Evolutionary conservation across 2,888 invertebrate species (phyloP), one percentile per base, ranked within the genome.

Genomic region (Amorpha juglandis): DNA sequence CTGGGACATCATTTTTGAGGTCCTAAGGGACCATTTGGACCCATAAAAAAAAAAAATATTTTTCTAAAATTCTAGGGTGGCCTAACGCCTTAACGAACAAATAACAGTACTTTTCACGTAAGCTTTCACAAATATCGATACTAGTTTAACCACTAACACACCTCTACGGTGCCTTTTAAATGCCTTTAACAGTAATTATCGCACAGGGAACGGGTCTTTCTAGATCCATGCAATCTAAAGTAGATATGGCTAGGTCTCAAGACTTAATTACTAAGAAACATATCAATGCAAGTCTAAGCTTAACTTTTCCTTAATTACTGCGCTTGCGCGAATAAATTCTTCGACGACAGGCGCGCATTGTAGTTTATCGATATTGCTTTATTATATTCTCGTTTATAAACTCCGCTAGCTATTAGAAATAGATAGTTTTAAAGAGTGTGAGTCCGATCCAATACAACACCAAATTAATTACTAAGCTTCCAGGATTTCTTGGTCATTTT

Each of bases 181-280:
- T 79, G 77, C 81, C 77, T 80, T 82, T 79, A 75, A 73, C 76
- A 71, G 78, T 80, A 87, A 86, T 86, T 86, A 87, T 82, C 78
- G 70, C 75, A 72, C 55, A 69, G 70, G 64, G 69, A 82, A 83
- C 83, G 73, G 72, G 84, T 82, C 73, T 81, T 79, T 75, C 80
- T 67, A 73, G 79, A 76, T 76, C 74, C 74, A 72, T 70, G 75
- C 74, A 68, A 75, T 79, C 75, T 74, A 69, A 77, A 74, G 75
- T 73, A 77, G 74, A 77, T 73, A 72, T 76, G 66, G 65, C 68
- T 64, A 65, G 62, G 68, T 66, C 62, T 53, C 69, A 35, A 66
- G 69, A 53, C 73, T 79, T 78, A 78, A 80, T 80, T 78, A 76
- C 78, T 74, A 66, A 67, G 66, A 70, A 67, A 74, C 63, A 65